Base-by-base conservation (phyloP, 2,888 invertebrate genomes). In the Rhamnusium bicolor region DNA sequence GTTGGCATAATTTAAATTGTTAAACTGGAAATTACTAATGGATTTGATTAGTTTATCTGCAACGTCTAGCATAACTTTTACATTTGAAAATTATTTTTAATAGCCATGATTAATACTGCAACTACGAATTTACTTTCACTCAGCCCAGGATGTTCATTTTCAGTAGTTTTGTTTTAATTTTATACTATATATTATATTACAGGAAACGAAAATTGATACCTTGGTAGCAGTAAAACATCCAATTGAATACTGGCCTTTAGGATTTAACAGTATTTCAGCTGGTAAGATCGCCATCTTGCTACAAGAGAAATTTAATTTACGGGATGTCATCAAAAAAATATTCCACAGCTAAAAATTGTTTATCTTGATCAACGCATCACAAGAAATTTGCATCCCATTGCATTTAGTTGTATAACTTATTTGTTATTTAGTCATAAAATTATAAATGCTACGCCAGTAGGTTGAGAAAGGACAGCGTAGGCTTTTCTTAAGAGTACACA, bases 1-100 rank as follows among this genome's bases (percentile, higher is more conserved):
- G 67, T 56, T 56, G n/a, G 47, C 58, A 32, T 18, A 32, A 32
- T 58, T 58, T 58, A 32, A 58, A 58, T 58, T 32, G 58, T 32
- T 58, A 16, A 40, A 40, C n/a, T 40, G n/a, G 40, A 40, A 40
- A n/a, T 40, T 32, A 58, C 58, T 29, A n/a, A 32, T 32, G 32
- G 32, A 32, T 58, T 58, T 58, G 29, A 8, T 7, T 56, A 56
- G n/a, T 14, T 24, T 24, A 12, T 49, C 14, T 14, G 24, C 2
- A 12, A 53, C 40, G 12, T n/a, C 40, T n/a, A 40, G 4, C 24
- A n/a, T 32, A 10, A 12, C 40, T 40, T 40, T 40, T 40, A 40
- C 40, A n/a, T 40, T 32, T 40, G 40, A 40, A 40, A 32, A 32
- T 32, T 32, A 12, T 32, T 0, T 12, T 32, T 2, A 32, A 40